phyloP scores from a whole-genome alignment of 2,113 vertebrate species.

The Reinhardtius hippoglossoides region DNA sequence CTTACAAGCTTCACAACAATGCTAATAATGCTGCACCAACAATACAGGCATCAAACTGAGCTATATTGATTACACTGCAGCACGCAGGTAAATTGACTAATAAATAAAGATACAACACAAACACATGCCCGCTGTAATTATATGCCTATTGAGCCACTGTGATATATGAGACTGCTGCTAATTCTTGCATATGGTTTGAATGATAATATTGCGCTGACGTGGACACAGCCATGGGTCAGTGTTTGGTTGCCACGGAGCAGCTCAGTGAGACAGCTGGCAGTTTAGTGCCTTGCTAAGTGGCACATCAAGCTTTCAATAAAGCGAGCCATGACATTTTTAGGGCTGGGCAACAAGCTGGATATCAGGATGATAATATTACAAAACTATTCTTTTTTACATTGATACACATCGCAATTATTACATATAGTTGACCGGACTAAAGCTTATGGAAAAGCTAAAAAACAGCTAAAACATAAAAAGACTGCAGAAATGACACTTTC shows the following conservation, averaged over 20 bases:
- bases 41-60: constrained; percentile 51
- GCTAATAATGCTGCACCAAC: constrained; percentile 51
- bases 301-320: background rate
- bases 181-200: constrained; percentile 20
- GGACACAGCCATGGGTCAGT: background rate
- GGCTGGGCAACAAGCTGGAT: background rate
- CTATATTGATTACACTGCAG: constrained; percentile 73
- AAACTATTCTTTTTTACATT: too few species aligned
- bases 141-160: constrained; percentile 41
- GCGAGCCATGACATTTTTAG: background rate
- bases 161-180: constrained; percentile 29
- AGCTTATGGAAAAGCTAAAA: too few species aligned
- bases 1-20: constrained; percentile 58
- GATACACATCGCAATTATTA: too few species aligned
- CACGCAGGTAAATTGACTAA: constrained; percentile 64
- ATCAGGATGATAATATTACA: background rate
- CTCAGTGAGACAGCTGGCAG: background rate
- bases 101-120: constrained; percentile 66
- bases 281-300: background rate
- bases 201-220: background rate
- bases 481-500: background rate
- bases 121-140: constrained; percentile 55
- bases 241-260: background rate
- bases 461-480: too few species aligned
- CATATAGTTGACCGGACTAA: too few species aligned